phyloP scores from a whole-genome alignment of 2,888 invertebrate genomes.

The Malthinus seriepunctatus region DNA sequence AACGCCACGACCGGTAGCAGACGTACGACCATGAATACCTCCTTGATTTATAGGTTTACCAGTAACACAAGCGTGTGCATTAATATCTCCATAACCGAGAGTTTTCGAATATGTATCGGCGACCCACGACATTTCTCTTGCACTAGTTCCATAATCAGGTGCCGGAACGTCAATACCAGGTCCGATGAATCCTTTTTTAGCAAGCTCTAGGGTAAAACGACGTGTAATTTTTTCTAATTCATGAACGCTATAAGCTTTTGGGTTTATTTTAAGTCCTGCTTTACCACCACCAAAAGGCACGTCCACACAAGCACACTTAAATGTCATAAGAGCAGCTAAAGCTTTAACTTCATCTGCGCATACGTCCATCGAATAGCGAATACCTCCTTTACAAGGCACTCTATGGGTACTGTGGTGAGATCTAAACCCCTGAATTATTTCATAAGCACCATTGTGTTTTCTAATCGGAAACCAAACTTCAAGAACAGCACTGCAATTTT shows the following conservation, averaged over 20 bases:
- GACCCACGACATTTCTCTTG: constrained; percentile 98
- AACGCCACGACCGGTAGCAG: constrained; percentile 95
- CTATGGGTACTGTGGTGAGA: constrained; percentile 98
- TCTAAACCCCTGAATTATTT: constrained; percentile 96
- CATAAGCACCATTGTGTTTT: constrained; percentile 96
- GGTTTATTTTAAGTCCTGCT: constrained; percentile 95
- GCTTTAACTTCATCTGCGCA: constrained; percentile 94
- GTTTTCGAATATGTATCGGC: constrained; percentile 98
- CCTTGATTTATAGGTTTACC: constrained; percentile 97
- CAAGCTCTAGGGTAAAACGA: constrained; percentile 90
- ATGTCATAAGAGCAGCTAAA: constrained; percentile 95
- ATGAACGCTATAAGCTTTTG: constrained; percentile 85
- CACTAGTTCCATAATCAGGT: constrained; percentile 98
- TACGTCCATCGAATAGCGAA: constrained; percentile 92
- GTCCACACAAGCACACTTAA: constrained; percentile 98
- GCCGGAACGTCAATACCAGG: constrained; percentile 99
- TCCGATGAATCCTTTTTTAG: constrained; percentile 96
- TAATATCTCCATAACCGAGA: constrained; percentile 89
- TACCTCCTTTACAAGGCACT: constrained; percentile 98
- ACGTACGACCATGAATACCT: constrained; percentile 95
- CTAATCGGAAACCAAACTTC: constrained; percentile 94
- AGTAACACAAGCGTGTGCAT: constrained; percentile 95
- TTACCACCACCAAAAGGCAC: constrained; percentile 98
- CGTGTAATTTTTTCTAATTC: constrained; percentile 98
- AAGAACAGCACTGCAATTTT: constrained; percentile 91